Evolutionary conservation across 2,888 invertebrate genomes (phyloP), one percentile per base, ranked within the genome.

Genomic region (Thyatira batis): DNA sequence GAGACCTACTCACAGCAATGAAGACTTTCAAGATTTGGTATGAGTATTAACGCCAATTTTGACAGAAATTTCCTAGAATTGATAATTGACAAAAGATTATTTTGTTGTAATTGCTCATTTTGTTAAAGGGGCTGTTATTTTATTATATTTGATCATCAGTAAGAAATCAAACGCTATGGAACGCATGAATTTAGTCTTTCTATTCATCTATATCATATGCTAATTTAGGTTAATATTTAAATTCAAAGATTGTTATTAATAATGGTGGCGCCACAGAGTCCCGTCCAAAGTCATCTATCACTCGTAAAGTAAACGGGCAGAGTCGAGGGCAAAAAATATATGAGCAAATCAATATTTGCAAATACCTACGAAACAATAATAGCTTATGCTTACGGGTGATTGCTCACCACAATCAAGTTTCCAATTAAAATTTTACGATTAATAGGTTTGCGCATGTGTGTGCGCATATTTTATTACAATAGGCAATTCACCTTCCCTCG

Each of bases 371-470:
- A 27, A 43, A 6, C 25, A 17, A 43, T 17, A 20, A 17, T 50
- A 9, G 3, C 39, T 20, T 13, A 33, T 49, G 54, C 51, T 52
- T 53, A 51, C 49, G 50, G 54, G 50, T 59, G 54, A 53, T 54
- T 59, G 54, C 57, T 11, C n/a, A 27, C 23, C 17, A 54, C 64
- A 60, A 62, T 63, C 57, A 58, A 52, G 49, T 55, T 58, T 60
- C 52, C 57, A 62, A 66, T 68, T 66, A 65, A 61, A 54, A 52
- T 58, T 64, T 65, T 58, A 65, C 57, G 61, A 58, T 50, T 46
- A 48, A 48, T 48, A 27, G 46, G 23, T 23, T 23, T 10, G n/a
- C 27, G 46, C 10, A 23, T 27, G 27, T 48, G 46, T n/a, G 25
- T 28, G 9, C 20, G 9, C 20, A 9, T 45, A 43, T 17, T 13